Conservation (phyloP, 2,113 vertebrate genomes). For the Mormoops blainvillei region DNA sequence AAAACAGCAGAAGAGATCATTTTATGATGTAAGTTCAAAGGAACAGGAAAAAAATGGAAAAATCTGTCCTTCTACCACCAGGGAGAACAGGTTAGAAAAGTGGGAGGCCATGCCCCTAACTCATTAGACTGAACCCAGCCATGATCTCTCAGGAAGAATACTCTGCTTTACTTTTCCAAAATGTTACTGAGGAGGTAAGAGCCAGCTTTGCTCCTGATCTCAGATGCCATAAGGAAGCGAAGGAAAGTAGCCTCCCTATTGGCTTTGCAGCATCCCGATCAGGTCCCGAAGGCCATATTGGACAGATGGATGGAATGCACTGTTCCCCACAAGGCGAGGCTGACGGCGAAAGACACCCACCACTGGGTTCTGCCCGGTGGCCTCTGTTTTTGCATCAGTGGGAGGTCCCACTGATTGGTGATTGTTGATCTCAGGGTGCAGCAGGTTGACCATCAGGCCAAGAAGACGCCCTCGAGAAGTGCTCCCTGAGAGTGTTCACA, state of each 20-base stretch:
- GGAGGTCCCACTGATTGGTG: neutral
- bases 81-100: neutral
- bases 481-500: too few relatives aligned
- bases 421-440: neutral
- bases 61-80: neutral
- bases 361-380: too few relatives aligned
- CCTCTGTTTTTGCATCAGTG: neutral
- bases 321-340: rapidly evolving
- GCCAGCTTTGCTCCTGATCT: neutral
- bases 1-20: neutral
- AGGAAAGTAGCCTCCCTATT: too few relatives aligned
- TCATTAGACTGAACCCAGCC: neutral
- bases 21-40: neutral
- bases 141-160: rapidly evolving
- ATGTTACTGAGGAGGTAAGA: rapidly evolving
- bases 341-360: rapidly evolving
- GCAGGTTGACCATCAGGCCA: neutral
- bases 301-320: rapidly evolving
- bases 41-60: neutral
- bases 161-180: neutral
- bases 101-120: rapidly evolving
- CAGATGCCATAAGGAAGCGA: neutral
- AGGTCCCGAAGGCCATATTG: rapidly evolving
- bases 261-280: rapidly evolving
- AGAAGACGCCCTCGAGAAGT: neutral